Percentiles rank a stretch among this genome's conserved stretches.
Conservation (phyloP, 64 coral and sea anemone genomes). For the Pocillopora damicornis region DNA sequence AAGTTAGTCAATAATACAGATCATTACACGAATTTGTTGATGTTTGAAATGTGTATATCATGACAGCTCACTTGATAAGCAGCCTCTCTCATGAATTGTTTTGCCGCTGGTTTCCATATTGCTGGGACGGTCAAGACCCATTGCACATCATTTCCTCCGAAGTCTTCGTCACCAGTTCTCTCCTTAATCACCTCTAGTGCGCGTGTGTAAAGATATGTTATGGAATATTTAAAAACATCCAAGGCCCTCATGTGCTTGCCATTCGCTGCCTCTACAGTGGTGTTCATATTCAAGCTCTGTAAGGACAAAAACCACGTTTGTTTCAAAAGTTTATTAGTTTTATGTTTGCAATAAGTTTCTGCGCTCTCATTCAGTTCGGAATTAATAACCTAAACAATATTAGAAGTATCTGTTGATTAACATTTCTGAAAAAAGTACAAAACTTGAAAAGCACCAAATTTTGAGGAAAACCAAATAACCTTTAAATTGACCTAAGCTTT, state of each 20-base stretch:
- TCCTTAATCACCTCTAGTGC: constrained; percentile 6
- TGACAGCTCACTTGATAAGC: background rate
- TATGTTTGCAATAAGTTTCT: background rate
- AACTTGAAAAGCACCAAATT: background rate
- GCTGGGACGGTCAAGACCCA: constrained; percentile 8
- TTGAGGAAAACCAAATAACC: no score
- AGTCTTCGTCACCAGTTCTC: constrained; percentile 21
- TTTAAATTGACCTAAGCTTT: no score
- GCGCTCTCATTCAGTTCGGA: no score
- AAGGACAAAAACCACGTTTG: no score
- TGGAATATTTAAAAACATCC: background rate
- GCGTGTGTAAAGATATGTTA: background rate
- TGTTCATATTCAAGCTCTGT: background rate
- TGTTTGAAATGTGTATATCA: no score
- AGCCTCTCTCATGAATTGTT: constrained; percentile 12
- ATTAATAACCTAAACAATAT: no score
- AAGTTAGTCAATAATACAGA: background rate
- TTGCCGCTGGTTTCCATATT: constrained; percentile 14
- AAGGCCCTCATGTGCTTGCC: background rate
- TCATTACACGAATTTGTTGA: no score
- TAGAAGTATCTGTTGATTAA: background rate
- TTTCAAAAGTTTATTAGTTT: no score
- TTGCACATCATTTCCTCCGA: background rate
- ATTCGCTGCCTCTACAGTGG: background rate
- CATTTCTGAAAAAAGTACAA: background rate